A percentile compares a stretch with the other conserved stretches of the same genome.
Conservation (phyloP, 2,113 vertebrate genomes). For the Muscicapa adusta region DNA sequence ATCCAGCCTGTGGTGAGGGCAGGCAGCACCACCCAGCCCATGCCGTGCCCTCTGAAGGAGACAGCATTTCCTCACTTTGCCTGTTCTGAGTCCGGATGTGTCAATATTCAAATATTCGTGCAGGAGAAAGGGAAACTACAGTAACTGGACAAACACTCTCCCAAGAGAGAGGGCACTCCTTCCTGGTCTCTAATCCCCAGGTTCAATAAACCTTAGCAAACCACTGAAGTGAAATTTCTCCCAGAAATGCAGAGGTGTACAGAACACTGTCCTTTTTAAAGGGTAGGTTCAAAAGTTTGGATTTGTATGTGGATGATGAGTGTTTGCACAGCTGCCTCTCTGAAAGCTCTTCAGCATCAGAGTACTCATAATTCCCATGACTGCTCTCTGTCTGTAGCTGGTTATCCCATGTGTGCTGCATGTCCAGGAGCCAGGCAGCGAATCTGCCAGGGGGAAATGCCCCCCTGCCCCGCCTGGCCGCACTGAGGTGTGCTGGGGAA, state of each 20-base stretch:
- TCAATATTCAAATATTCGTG: constrained; percentile 5
- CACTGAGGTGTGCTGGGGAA: not conserved
- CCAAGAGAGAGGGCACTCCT: not conserved
- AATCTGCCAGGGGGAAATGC: not conserved
- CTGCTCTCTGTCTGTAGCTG: not conserved
- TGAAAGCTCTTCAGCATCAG: not conserved
- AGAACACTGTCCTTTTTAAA: not conserved
- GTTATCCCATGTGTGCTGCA: not conserved
- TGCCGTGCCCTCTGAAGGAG: not conserved
- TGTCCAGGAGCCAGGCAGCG: not conserved
- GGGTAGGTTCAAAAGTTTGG: not conserved
- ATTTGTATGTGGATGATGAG: not conserved
- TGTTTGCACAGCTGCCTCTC: constrained; percentile 2
- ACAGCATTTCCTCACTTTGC: not conserved
- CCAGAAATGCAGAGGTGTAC: not conserved
- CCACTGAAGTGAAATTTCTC: not conserved
- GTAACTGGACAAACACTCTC: not conserved
- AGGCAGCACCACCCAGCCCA: not conserved
- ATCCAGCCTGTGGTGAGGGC: not conserved
- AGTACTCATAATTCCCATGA: not conserved
- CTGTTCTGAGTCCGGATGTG: not conserved
- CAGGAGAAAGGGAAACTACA: not conserved
- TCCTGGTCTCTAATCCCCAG: not conserved
- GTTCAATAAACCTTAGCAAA: not conserved
- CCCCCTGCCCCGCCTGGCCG: not conserved